phyloP scores from a whole-genome alignment of 2,888 invertebrate species.

The Perizoma flavofasciatum region DNA sequence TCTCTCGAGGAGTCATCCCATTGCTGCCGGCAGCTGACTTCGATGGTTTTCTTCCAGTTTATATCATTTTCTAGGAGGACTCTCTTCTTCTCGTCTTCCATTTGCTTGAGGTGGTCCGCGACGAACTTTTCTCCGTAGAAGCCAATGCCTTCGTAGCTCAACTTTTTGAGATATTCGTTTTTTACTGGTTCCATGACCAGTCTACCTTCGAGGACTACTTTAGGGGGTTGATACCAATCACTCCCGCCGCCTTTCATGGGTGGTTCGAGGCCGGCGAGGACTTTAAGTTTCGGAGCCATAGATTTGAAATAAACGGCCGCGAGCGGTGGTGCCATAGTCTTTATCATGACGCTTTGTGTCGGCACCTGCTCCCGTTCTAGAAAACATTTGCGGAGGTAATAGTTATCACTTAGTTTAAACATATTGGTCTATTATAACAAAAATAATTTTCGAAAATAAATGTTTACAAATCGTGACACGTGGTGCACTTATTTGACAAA shows the following conservation, averaged over 20 bases:
- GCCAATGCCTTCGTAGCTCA: slow-evolving; percentile 60
- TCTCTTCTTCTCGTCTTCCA: slow-evolving; percentile 52
- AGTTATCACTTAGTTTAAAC: slow-evolving; percentile 60
- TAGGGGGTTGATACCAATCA: slow-evolving; percentile 69
- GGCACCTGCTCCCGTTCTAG: slow-evolving; percentile 67
- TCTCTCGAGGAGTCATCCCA: slow-evolving; percentile 49
- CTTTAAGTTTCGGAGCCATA: slow-evolving; percentile 63
- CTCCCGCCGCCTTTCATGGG: slow-evolving; percentile 67
- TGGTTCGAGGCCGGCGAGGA: slow-evolving; percentile 70
- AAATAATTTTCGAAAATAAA: slow-evolving; percentile 17
- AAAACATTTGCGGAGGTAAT: slow-evolving; percentile 65
- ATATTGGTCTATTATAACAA: slow-evolving; percentile 36
- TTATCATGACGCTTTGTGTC: slow-evolving; percentile 64
- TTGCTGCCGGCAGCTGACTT: slow-evolving; percentile 40
- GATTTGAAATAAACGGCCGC: slow-evolving; percentile 72
- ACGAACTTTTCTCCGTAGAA: slow-evolving; percentile 52
- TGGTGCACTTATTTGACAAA: slow-evolving; percentile 5
- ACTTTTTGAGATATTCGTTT: slow-evolving; percentile 53
- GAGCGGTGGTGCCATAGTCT: slow-evolving; percentile 62
- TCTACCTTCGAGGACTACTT: slow-evolving; percentile 59
- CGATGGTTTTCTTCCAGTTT: slow-evolving; percentile 58
- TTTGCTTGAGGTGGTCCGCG: slow-evolving; percentile 46
- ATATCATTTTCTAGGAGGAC: slow-evolving; percentile 54
- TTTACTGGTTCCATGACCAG: slow-evolving; percentile 62
- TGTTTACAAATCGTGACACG: slow-evolving; percentile 20